phyloP scores from a whole-genome alignment of 2,888 invertebrate genomes.

The Mimachlamys varia region DNA sequence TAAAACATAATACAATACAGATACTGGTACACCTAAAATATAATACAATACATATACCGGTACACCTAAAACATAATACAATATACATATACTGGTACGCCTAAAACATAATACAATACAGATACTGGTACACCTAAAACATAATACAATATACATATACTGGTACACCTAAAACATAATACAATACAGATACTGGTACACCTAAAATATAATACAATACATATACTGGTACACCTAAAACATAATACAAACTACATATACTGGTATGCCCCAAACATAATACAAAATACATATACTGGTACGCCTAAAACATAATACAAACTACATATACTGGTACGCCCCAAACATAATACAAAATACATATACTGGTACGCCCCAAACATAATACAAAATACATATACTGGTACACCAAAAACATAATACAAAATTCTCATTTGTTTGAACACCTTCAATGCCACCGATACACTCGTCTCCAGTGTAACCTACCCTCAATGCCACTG shows the following conservation, averaged over 20 bases:
- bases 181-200: slow-evolving; percentile 81
- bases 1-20: slow-evolving; percentile 73
- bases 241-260: no score
- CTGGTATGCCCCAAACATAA: slow-evolving; percentile 78
- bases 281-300: no score
- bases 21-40: slow-evolving; percentile 80
- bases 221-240: slow-evolving; percentile 81
- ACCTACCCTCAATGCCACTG: no score
- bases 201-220: slow-evolving; percentile 74
- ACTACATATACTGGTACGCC: slow-evolving; percentile 82
- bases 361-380: slow-evolving; percentile 81
- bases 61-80: slow-evolving; percentile 76
- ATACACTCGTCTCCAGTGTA: not conserved
- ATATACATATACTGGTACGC: slow-evolving; percentile 81
- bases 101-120: slow-evolving; percentile 73
- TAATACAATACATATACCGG: no score
- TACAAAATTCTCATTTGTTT: no score
- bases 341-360: no score
- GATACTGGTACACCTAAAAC: slow-evolving; percentile 80
- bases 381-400: no score
- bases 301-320: slow-evolving; percentile 77
- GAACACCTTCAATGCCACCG: no score
- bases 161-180: slow-evolving; percentile 78
- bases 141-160: no score
- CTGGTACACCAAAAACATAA: slow-evolving; percentile 77